Evolutionary conservation across 2,113 vertebrate genomes (phyloP), one percentile per base, ranked within the genome.

Genomic region (Eudyptes chrysolophus): DNA sequence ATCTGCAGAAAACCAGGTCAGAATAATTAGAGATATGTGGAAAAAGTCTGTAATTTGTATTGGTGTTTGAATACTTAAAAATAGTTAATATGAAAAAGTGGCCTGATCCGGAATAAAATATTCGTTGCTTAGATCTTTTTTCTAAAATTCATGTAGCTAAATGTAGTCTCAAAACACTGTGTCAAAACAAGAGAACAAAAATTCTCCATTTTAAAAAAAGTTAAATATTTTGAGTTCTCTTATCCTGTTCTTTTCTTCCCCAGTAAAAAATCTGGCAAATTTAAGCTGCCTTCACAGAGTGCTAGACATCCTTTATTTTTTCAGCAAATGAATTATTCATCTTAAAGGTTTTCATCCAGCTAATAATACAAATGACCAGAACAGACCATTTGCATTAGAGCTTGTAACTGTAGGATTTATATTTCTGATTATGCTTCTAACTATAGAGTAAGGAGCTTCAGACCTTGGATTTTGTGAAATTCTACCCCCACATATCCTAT

Each of bases 201-300:
- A 46, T 22, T 60, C 24, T 75, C 6, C 7, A 30, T 32, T 93
- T 21, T 9, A 61, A 72, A 55, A 46, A 18, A 54, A 57, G 7
- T n/a, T 30, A 52, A 70, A 46, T 58, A 30, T 71, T 87, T 74
- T 52, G 19, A 54, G 15, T 80, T 65, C 13, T 5, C 4, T 32
- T 69, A 17, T 46, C 4, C 17, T 14, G 1, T 0, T 4, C 22
- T 7, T 20, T 48, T 15, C 18, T 16, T 11, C 7, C 18, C 6
- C 20, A 14, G 19, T 46, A 34, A 83, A 76, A 91, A 6, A 5
- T 55, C 36, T 83, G 30, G 26, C 22, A 72, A 49, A 44, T 36
- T 62, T 72, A 57, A 65, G 7, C 44, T 87, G 29, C 3, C 1
- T 89, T 76, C 48, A 64, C 34, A 27, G 17, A 44, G 15, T 69